Evolutionary conservation across 2,797 vertebrate species (phyloP), one percentile per base, ranked within the genome.

Genomic region (Oophaga sylvatica): DNA sequence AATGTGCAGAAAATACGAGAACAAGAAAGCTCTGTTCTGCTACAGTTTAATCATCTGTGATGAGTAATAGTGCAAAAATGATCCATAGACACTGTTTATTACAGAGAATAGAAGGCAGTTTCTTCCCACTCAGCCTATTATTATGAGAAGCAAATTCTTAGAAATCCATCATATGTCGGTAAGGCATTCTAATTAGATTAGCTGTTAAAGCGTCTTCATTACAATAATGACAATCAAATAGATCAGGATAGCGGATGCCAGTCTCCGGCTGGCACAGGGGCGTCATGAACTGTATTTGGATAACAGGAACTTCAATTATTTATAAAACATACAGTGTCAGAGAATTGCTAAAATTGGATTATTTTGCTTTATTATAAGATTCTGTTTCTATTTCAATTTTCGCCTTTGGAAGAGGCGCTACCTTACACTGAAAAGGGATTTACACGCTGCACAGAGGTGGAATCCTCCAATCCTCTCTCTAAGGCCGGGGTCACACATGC

Each of bases 201-300:
- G 63, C 73, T 80, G 75, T 79, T 13, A 41, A 73, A 81, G 76
- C 41, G 29, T 10, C 85, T 87, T 88, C 85, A 83, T 87, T 85
- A 77, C n/a, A 80, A 89, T 89, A 89, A 89, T 89, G 83, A 86
- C 83, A 82, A 80, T 86, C 73, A 77, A 86, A 89, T 86, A 86
- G 75, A 86, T 86, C 88, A 89, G 84, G n/a, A 63, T 63, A 56
- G 48, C 45, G 62, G 20, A 86, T 89, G 88, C 88, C 88, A 89
- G 65, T 73, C 70, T 35, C 57, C 70, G 80, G 29, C 83, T 76
- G 79, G 87, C 87, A 65, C 45, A 45, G 77, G 8, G 41, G 56
- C 70, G 22, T 65, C 67, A 84, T 75, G n/a, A n/a, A 13, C 76
- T 84, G 29, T 68, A 83, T 86, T 86, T 83, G 84, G 88, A 89